Conservation (phyloP, 2,888 invertebrate genomes). For the Drosophila niveifrons region DNA sequence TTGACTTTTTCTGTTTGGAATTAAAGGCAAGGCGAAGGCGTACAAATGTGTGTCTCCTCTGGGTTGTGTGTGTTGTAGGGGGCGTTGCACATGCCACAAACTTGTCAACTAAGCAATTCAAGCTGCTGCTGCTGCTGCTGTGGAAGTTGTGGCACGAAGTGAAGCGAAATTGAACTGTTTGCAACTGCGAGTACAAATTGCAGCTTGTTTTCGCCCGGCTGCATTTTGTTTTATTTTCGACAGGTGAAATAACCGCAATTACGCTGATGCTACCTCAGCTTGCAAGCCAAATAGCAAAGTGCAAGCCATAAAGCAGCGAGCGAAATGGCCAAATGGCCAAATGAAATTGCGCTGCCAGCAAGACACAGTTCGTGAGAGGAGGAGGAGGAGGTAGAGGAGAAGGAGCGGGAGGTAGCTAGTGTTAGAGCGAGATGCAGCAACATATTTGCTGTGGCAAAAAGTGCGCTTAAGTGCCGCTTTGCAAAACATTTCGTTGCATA, state of each 20-base stretch:
- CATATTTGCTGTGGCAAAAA: conserved; percentile 70
- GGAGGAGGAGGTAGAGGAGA: background rate
- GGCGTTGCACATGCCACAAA: conserved; percentile 60
- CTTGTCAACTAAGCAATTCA: conserved; percentile 69
- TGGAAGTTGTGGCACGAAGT: conserved; percentile 11
- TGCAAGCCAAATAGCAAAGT: conserved; percentile 38
- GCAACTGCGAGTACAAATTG: conserved; percentile 75
- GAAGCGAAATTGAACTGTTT: conserved; percentile 78
- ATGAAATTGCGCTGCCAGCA: conserved; percentile 65
- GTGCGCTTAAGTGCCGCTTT: conserved; percentile 79
- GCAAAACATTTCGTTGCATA: conserved; percentile 72
- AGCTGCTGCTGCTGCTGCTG: conserved; percentile 13
- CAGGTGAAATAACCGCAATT: conserved; percentile 81
- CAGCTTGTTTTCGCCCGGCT: conserved; percentile 75
- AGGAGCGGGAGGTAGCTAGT: background rate
- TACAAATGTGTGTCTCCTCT: conserved; percentile 13
- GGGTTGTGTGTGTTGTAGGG: conserved; percentile 9
- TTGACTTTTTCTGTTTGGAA: conserved; percentile 80
- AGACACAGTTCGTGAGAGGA: background rate
- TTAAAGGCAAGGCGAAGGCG: conserved; percentile 60
- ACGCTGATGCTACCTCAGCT: conserved; percentile 64
- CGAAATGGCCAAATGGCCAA: conserved; percentile 43
- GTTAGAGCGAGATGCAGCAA: conserved; percentile 28
- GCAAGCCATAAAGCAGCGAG: conserved; percentile 60
- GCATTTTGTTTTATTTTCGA: conserved; percentile 80